Base-by-base conservation (phyloP, 1,140 invertebrate species). In the Heliothis virescens region DNA sequence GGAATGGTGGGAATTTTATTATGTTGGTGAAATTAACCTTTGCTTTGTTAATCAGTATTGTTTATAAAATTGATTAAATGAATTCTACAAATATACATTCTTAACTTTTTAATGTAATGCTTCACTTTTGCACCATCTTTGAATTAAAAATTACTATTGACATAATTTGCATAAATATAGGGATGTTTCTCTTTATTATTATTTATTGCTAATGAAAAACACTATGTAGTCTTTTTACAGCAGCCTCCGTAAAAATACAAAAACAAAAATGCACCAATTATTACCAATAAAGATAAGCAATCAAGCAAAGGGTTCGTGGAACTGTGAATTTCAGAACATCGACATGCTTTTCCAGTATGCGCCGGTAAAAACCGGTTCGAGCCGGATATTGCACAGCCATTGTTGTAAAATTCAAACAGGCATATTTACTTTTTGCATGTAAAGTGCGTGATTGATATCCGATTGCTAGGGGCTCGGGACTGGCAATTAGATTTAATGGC, bases 371-470 rank as follows among this genome's bases (percentile, higher is more conserved):
- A 60, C 55, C 41, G 29, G 29, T 59, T 60, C 71, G 55, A 59
- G 62, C 48, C 74, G 82, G 74, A 77, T 83, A 82, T 82, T 79
- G 34, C 62, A 55, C 18, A n/a, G 41, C 55, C 59, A 69, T 79
- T 79, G 81, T 71, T 57, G 50, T 50, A 73, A 53, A 77, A 77
- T 77, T 77, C 62, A 77, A 62, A 57, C 26, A 57, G 71, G 13
- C n/a, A 53, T 76, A 76, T 63, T 76, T 55, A 77, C 74, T 65
- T 77, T 77, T 77, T 77, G 50, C 16, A 48, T 65, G 34, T 50
- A 53, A 77, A 77, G 48, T 60, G 62, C 73, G 41, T 62, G 73
- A 75, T 75, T 75, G 73, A 75, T 62, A 55, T 75, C 55, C 41
- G 34, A 75, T 52, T 41, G 55, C 34, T 47, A 34, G 16, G 48